Evolutionary conservation across 1,140 invertebrate species (phyloP).

Genomic region (Drosophila melanica): DNA sequence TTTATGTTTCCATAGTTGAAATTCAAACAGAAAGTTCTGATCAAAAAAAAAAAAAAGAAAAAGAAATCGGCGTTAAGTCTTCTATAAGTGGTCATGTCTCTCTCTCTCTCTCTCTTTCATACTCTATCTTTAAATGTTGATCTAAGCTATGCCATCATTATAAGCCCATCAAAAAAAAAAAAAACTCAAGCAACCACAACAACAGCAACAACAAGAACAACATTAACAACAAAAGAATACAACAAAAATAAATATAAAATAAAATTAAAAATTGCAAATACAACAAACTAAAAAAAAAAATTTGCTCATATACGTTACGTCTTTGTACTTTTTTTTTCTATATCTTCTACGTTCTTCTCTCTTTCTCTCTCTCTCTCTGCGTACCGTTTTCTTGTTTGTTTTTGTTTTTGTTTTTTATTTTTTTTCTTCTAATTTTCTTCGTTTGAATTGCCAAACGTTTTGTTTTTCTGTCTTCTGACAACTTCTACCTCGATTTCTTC

Average conservation of each 20-base stretch:
- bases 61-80: conserved; percentile 58
- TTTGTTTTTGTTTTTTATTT: conserved; percentile 1
- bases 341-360: conserved; percentile 50
- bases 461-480: background rate
- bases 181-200: conserved; percentile 33
- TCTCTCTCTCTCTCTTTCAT: conserved; percentile 25
- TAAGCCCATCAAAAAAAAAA: conserved; percentile 59
- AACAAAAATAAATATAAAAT: conserved; percentile 27
- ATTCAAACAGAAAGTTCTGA: conserved; percentile 45
- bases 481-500: background rate
- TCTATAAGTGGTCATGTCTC: conserved; percentile 30
- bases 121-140: conserved; percentile 37
- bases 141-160: conserved; percentile 60
- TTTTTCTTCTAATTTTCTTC: background rate
- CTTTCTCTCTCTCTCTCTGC: background rate
- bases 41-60: background rate
- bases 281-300: conserved; percentile 50
- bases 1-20: conserved; percentile 58
- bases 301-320: conserved; percentile 70
- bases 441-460: background rate
- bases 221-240: conserved; percentile 52
- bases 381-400: no score
- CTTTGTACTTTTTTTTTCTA: conserved; percentile 60
- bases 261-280: conserved; percentile 30
- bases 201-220: conserved; percentile 36